Evolutionary conservation across 1,140 invertebrate genomes (phyloP).

Genomic region (Theocolax elegans): DNA sequence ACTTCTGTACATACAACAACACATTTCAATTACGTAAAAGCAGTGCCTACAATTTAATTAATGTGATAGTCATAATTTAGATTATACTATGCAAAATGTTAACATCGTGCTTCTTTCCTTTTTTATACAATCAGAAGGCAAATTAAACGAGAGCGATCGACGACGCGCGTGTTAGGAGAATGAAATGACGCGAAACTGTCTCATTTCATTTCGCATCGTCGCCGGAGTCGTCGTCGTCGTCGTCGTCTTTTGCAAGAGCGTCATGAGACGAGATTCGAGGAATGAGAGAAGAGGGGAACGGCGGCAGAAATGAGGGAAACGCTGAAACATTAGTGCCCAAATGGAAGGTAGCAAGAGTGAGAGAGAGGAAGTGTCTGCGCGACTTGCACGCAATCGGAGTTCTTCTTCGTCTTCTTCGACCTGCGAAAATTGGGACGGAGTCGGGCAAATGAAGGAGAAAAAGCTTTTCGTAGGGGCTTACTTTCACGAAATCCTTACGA

Average conservation of each 20-base stretch:
- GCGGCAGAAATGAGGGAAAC: neutral
- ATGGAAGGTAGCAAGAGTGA: neutral
- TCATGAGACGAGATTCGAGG: neutral
- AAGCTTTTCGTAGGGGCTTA: conserved; percentile 25
- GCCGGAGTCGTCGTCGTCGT: too few relatives aligned
- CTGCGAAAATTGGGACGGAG: too few relatives aligned
- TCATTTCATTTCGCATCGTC: conserved; percentile 7
- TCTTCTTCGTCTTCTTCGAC: neutral
- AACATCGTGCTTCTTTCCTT: too few relatives aligned
- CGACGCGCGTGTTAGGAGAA: conserved; percentile 29
- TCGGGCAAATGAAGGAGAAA: conserved; percentile 2
- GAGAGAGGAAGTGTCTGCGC: neutral
- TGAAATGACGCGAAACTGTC: conserved; percentile 33
- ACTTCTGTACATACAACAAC: too few relatives aligned
- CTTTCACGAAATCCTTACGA: conserved; percentile 18
- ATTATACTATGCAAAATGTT: too few relatives aligned
- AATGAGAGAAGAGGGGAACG: neutral
- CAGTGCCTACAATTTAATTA: too few relatives aligned
- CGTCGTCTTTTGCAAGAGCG: neutral
- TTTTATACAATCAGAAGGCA: neutral
- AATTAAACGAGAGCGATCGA: conserved; percentile 9
- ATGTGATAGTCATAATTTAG: too few relatives aligned
- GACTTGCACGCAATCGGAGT: neutral
- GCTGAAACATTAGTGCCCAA: conserved; percentile 10
- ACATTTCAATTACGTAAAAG: too few relatives aligned